Evolutionary conservation across 2,113 vertebrate species (phyloP), one percentile per base, ranked within the genome.

Genomic region (Paradisaea rubra): DNA sequence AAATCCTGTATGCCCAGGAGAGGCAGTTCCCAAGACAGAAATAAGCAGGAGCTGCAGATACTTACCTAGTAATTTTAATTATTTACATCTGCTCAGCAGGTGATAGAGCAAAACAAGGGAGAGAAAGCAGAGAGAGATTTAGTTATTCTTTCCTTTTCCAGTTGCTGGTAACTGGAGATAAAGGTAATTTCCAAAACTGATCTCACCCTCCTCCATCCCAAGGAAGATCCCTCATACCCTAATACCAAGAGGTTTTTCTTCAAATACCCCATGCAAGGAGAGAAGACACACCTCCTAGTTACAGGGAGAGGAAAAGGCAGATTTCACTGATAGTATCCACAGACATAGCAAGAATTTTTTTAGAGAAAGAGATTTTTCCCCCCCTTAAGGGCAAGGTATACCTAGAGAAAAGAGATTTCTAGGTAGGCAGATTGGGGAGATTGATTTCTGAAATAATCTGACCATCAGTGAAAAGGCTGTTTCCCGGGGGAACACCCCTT

Each of bases 171-270:
- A 60, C 66, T 88, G 91, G 80, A 84, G 64, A 49, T 74, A 96
- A 92, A 93, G 69, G 72, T 89, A 84, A 87, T 91, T 96, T 95
- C 65, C 86, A 86, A 6, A 89, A 89, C 49, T 79, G 70, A 61
- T 57, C 64, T 93, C 82, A 57, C 68, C 31, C 7, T 86, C 42
- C 42, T 81, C 70, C 73, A 71, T 74, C 69, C 57, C 41, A 60
- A 81, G 78, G 70, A 91, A 91, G 61, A 91, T 92, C 33, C 69
- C 66, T 76, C 49, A 24, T 79, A 13, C 31, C 31, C 22, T 85
- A 52, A 72, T 81, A 74, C 56, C 27, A 9, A 39, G 27, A 72
- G 53, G 69, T 41, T 89, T 85, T 68, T 91, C 57, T 85, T 92
- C 84, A 82, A 0, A 64, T 86, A 91, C 47, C 49, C 65, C 20